Evolutionary conservation across 2,888 invertebrate species (phyloP), one percentile per base, ranked within the genome.

Genomic region (Hirtodrosophila duncani): DNA sequence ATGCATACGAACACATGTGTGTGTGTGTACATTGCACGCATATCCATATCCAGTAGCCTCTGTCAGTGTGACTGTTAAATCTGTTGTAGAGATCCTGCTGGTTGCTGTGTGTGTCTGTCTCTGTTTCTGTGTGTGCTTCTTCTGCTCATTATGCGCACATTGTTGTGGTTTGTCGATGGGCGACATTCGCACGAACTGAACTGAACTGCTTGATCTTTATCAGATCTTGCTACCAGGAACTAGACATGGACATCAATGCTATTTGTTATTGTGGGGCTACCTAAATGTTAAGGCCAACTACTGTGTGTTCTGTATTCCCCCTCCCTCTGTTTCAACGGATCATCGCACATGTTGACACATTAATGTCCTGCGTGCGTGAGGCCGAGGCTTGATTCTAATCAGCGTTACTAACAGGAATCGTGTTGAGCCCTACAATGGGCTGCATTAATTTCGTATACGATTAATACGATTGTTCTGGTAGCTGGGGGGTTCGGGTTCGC

Each of bases 341-440:
- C 44, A 39, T 71, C 74, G 75, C 59, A 79, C 75, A 79, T 77
- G 77, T 71, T 77, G 81, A 81, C 81, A 77, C 81, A 77, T 77
- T 77, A 77, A 77, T 77, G 75, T 69, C 59, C 56, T 59, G 39
- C 41, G 79, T 78, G 75, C 79, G 74, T 81, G 79, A 56, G 75
- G 60, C 62, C 66, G 23, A 51, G 57, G 63, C 53, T 30, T 57
- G 77, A 77, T 77, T 66, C 50, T 81, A 81, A 77, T 77, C 77
- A 56, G 69, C 77, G 71, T 75, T 65, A 70, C 77, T 77, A 77
- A 77, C 79, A 81, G 63, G 81, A 79, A 81, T 79, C 67, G 81
- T 71, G 67, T 70, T 56, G 55, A 46, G 52, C 63, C 64, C 52
- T 33, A 62, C 70, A 74, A 79, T 53, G 50, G 51, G 46, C 61